These are phyloP conservation scores for Serranus cabrilla DNA, from an alignment of 2,797 vertebrate genomes.

Conservation along the genomic window DNA sequence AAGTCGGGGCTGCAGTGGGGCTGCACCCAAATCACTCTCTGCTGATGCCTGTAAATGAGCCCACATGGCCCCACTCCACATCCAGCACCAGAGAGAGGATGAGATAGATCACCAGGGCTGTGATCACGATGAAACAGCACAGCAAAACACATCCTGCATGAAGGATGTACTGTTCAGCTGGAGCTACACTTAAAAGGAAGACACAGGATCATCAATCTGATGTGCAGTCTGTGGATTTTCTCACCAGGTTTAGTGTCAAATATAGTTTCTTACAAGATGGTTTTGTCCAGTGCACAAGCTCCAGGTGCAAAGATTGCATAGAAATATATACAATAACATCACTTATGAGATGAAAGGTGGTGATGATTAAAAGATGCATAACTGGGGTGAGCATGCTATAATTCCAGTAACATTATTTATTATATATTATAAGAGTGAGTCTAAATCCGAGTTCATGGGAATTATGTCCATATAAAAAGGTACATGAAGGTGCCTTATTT, in stretches of 20 bases:
- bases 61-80: conserved; percentile 64
- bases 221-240: conserved; percentile 40
- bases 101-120: conserved; percentile 60
- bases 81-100: conserved; percentile 52
- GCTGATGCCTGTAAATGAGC: conserved; percentile 72
- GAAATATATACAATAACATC: not conserved
- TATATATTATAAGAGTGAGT: not conserved
- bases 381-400: not conserved
- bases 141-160: conserved; percentile 61
- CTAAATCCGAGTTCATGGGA: not conserved
- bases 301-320: not conserved
- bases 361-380: not conserved
- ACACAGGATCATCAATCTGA: conserved; percentile 54
- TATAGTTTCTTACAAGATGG: conserved; percentile 1
- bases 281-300: not conserved
- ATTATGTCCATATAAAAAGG: not conserved
- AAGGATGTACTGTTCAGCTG: conserved; percentile 56
- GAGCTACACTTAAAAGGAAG: conserved; percentile 42
- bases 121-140: conserved; percentile 65
- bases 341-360: conserved; percentile 5
- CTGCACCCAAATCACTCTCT: conserved; percentile 74
- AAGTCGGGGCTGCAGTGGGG: conserved; percentile 72
- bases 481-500: too few species aligned
- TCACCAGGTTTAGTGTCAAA: conserved; percentile 25
- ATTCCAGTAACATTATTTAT: not conserved